These are phyloP conservation scores for Philonicus albiceps DNA, from an alignment of 2,888 invertebrate genomes.

Conservation along the genomic window DNA sequence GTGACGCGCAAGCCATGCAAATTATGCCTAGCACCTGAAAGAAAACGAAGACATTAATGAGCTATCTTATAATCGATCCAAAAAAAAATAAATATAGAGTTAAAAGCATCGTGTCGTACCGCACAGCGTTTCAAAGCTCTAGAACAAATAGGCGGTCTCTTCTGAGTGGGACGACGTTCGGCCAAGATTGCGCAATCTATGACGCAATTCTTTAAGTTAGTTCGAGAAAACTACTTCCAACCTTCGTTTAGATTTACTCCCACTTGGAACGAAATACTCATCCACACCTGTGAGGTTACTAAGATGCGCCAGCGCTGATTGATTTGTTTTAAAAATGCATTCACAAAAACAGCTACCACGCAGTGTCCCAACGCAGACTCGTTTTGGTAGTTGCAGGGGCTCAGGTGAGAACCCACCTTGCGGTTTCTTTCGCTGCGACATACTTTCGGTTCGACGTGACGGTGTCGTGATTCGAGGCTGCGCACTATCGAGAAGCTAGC, in stretches of 20 bases:
- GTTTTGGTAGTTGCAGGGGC: neutral
- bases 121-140: neutral
- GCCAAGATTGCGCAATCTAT: neutral
- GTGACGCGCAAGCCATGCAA: conserved; percentile 83
- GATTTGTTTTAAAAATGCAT: neutral
- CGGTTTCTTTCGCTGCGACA: neutral
- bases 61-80: neutral
- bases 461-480: neutral
- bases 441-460: neutral
- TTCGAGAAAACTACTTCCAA: neutral
- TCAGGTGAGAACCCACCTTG: neutral
- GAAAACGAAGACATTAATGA: conserved; percentile 49
- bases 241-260: neutral
- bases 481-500: neutral
- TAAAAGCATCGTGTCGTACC: neutral
- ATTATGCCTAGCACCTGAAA: conserved; percentile 83
- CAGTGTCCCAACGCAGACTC: neutral
- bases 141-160: neutral
- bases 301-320: neutral
- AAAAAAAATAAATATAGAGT: neutral
- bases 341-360: neutral
- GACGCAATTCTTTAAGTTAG: neutral
- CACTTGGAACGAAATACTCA: neutral
- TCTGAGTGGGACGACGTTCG: neutral
- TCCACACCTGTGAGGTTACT: neutral